Evolutionary conservation across 2,888 invertebrate genomes (phyloP).

Genomic region (Pristionchus arcanus): DNA sequence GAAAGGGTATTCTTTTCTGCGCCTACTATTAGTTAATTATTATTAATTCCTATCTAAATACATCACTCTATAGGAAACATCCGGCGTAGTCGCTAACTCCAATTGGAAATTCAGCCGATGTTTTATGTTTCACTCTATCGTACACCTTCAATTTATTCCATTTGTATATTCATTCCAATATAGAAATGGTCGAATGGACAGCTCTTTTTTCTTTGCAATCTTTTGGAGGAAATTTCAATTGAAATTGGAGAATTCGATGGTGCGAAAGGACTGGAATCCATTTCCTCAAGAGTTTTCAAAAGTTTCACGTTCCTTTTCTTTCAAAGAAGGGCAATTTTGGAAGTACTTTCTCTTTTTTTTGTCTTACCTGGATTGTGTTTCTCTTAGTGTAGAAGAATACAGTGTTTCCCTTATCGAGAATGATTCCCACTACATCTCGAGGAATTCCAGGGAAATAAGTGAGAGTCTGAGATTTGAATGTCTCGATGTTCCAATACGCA

Average conservation of each 20-base stretch:
- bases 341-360: neutral
- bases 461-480: slow-evolving; percentile 64
- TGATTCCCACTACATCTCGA: slow-evolving; percentile 72
- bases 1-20: neutral
- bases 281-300: neutral
- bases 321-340: neutral
- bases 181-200: neutral
- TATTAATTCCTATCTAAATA: neutral
- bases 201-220: neutral
- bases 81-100: slow-evolving; percentile 50
- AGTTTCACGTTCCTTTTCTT: neutral
- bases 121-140: slow-evolving; percentile 37
- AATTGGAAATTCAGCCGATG: slow-evolving; percentile 37
- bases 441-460: slow-evolving; percentile 70
- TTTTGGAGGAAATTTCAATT: slow-evolving; percentile 1
- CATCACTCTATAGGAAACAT: neutral
- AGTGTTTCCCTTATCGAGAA: slow-evolving; percentile 67
- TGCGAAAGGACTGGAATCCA: neutral
- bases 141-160: slow-evolving; percentile 23
- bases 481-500: slow-evolving; percentile 75
- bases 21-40: neutral
- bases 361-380: slow-evolving; percentile 70
- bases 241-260: neutral
- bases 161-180: neutral
- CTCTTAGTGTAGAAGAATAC: slow-evolving; percentile 73